Base-by-base conservation (phyloP, 2,888 invertebrate genomes). In the Microdon myrmicae region DNA sequence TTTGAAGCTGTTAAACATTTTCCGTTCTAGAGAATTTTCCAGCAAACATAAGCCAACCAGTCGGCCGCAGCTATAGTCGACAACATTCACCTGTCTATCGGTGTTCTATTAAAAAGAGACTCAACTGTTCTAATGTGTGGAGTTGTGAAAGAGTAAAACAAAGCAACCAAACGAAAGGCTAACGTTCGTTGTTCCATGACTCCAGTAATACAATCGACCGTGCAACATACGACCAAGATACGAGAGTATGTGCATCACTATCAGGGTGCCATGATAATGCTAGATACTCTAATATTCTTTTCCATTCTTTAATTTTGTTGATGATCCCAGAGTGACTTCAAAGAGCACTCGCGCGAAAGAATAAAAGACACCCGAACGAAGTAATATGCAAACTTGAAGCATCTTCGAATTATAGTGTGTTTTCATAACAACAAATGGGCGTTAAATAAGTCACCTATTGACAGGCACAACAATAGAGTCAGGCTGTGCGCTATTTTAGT, bases 41-140 rank as follows among this genome's bases (percentile, higher is more conserved):
- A 45, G 19, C 16, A 14, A 31, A 26, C 25, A 22, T 12, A 17
- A 51, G 22, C 32, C n/a, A n/a, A n/a, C n/a, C n/a, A n/a, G n/a
- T n/a, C n/a, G 23, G 13, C 23, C 35, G 29, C 26, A 39, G 6
- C 31, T 25, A 22, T n/a, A n/a, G n/a, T n/a, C 35, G 14, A 38
- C 43, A 37, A 58, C 64, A 64, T 64, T 64, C 64, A 64, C 64
- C 64, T 64, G 64, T 64, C 64, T 64, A 41, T 56, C 26, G 61
- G 29, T 35, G 56, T 45, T 64, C 51, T 47, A 37, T 51, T 44
- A 34, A 16, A 39, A 35, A 44, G 29, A 20, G 28, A 16, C 3
- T 9, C 22, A 38, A 51, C 37, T 53, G 34, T 58, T 51, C 45
- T 58, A 56, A 47, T 32, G 51, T 47, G 32, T n/a, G n/a, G n/a